Evolutionary conservation across 2,797 vertebrate species (phyloP).

Genomic region (Phataginus tetradactyla): DNA sequence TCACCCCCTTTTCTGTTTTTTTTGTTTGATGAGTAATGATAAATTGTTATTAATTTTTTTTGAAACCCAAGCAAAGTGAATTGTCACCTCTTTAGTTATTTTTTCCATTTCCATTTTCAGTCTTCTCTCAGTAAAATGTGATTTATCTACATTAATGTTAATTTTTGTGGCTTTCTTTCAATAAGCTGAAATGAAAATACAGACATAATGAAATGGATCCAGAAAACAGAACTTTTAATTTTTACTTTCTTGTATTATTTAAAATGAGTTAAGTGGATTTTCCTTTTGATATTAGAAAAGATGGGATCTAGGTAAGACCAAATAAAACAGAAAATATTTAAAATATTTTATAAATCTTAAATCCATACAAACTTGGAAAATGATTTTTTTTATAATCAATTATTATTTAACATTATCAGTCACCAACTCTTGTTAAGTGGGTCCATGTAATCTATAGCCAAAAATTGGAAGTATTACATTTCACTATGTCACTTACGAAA

Average conservation of each 20-base stretch:
- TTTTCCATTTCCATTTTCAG: background rate
- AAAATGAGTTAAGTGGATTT: constrained; percentile 29
- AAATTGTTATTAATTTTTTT: background rate
- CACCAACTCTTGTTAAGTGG: background rate
- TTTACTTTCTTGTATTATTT: background rate
- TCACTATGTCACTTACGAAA: background rate
- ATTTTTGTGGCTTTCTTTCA: constrained; percentile 12
- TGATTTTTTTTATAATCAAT: constrained; percentile 8
- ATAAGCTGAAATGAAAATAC: constrained; percentile 2
- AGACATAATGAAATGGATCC: constrained; percentile 1
- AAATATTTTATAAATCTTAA: constrained; percentile 15
- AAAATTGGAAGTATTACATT: constrained; percentile 10
- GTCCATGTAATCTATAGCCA: background rate
- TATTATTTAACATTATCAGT: background rate
- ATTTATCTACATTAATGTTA: background rate
- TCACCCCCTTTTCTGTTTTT: background rate
- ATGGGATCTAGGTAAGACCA: background rate
- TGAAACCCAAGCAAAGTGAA: background rate
- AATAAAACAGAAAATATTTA: background rate
- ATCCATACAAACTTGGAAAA: constrained; percentile 5
- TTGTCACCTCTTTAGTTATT: background rate
- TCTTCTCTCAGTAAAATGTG: constrained; percentile 35
- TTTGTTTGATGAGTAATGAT: background rate
- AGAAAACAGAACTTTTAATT: constrained; percentile 18
- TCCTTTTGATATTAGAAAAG: constrained; percentile 1